Base-by-base conservation (phyloP, 2,888 invertebrate genomes). In the Ophion ventricosus region DNA sequence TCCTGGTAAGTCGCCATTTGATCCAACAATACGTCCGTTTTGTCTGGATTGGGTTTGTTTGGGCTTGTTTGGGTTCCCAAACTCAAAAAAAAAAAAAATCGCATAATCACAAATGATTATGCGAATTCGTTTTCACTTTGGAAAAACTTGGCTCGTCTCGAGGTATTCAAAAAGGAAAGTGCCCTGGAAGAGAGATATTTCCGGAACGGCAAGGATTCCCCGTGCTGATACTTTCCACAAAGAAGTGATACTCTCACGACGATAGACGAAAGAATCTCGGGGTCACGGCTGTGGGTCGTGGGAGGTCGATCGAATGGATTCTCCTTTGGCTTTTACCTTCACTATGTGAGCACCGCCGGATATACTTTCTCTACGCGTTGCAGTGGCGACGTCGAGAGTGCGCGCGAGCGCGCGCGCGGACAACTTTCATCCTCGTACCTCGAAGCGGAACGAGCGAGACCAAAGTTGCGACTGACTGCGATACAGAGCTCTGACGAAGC, bases 241-340 rank as follows among this genome's bases (percentile, higher is more conserved):
- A 1, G 14, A 43, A 14, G 35, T 14, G 29, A 1, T 57, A 40
- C 76, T 82, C 77, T 63, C 77, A 73, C 74, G 83, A 80, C 29
- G 64, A 57, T 61, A 14, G 20, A n/a, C 40, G 57, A n/a, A 66
- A 43, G 43, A 66, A 49, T 64, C 67, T 63, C 59, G 64, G 64
- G 63, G 43, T 77, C 77, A 56, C 25, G 23, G 54, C 54, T 20
- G 59, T n/a, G 87, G 90, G 90, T 91, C 89, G 83, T 75, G 77
- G 57, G 90, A 90, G 92, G 92, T 92, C 91, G 88, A 85, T 4
- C 0, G 82, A 59, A 69, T 63, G 69, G 59, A 35, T 25, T 56
- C 29, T 59, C 56, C 23, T 54, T 59, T 23, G 10, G 11, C 56
- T 56, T 66, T 63, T 76, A 49, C 5, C 72, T 61, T 26, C 72